Conservation (phyloP, 2,888 invertebrate species). For the Tenthredo livida region DNA sequence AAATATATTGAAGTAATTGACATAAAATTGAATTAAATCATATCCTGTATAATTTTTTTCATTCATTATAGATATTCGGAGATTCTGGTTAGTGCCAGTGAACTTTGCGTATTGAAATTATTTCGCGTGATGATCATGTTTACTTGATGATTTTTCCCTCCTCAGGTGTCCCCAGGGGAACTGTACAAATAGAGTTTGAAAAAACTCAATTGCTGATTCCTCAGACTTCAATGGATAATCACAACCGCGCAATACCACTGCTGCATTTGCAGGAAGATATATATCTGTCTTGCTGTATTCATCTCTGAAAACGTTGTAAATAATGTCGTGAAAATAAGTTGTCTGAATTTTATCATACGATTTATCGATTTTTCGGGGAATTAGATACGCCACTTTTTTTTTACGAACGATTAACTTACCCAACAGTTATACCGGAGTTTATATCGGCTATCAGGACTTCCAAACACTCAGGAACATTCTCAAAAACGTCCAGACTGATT, state of each 20-base stretch:
- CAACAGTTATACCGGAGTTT: constrained; percentile 52
- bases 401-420: constrained; percentile 4
- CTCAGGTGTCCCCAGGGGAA: too few relatives aligned
- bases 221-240: background rate
- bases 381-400: background rate
- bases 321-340: background rate
- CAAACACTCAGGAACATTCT: background rate
- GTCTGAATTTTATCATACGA: too few relatives aligned
- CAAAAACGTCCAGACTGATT: constrained; percentile 17
- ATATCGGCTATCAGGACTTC: constrained; percentile 56
- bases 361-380: too few relatives aligned
- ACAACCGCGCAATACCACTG: constrained; percentile 28
- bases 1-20: background rate
- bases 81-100: background rate
- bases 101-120: too few relatives aligned
- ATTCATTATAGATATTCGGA: background rate
- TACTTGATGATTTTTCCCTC: too few relatives aligned
- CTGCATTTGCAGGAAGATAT: constrained; percentile 31
- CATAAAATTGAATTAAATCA: background rate
- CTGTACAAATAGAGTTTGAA: too few relatives aligned
- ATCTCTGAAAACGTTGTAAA: background rate
- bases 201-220: background rate
- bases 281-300: background rate
- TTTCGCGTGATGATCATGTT: too few relatives aligned
- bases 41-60: background rate